Evolutionary conservation across 2,888 invertebrate genomes (phyloP).

Genomic region (Maniola hyperantus): DNA sequence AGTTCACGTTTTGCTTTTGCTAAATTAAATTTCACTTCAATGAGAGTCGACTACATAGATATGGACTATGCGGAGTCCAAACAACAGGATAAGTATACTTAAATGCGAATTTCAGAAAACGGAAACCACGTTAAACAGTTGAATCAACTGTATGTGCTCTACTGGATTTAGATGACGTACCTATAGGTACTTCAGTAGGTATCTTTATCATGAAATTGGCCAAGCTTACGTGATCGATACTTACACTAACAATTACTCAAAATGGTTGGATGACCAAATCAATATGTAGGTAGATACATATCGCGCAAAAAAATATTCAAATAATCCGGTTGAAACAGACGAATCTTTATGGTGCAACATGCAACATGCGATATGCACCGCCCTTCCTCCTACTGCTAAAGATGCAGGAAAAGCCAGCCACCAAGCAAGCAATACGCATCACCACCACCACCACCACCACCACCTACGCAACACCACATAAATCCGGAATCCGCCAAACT

Average conservation of each 20-base stretch:
- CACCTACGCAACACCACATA: no score
- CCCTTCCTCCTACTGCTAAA: no score
- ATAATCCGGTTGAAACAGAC: no score
- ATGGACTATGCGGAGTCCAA: constrained; percentile 2
- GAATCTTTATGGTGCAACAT: no score
- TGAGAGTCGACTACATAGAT: background rate
- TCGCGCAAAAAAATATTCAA: no score
- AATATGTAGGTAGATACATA: no score
- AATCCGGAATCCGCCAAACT: no score
- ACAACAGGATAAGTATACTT: constrained; percentile 5
- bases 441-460: no score
- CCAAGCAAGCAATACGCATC: no score
- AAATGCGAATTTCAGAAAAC: constrained; percentile 2
- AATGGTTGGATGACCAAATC: background rate
- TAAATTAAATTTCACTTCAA: background rate
- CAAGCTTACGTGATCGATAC: background rate
- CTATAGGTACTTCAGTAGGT: background rate
- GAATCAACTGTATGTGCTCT: background rate
- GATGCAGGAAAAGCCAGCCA: no score
- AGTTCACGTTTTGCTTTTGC: background rate
- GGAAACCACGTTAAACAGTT: background rate
- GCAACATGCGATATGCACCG: no score
- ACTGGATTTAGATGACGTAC: background rate
- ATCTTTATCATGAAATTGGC: background rate
- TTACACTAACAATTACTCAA: background rate